A percentile compares a stretch with the other conserved stretches of the same genome.
phyloP scores from a whole-genome alignment of 2,797 vertebrate species.

The Xenops minutus region DNA sequence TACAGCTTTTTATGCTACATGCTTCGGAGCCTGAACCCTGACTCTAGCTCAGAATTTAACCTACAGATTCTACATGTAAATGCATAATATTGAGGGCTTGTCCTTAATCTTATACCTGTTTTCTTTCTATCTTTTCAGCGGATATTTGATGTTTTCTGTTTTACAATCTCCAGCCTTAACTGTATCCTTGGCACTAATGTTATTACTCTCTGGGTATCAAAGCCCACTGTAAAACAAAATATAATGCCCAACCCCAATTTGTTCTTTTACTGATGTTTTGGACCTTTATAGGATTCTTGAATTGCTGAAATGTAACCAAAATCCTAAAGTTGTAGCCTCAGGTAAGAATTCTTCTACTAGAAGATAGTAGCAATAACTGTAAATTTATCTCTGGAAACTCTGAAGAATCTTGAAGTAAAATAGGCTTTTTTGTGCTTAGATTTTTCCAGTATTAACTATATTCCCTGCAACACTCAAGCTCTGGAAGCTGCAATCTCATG shows the following conservation, averaged over 20 bases:
- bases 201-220: background rate
- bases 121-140: background rate
- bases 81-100: background rate
- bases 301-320: background rate
- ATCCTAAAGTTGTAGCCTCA: background rate
- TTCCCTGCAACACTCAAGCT: background rate
- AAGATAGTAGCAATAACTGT: background rate
- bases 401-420: background rate
- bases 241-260: background rate
- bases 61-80: background rate
- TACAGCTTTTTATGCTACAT: background rate
- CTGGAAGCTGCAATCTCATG: too few relatives aligned
- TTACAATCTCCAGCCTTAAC: background rate
- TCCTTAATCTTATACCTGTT: background rate
- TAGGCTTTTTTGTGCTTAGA: background rate
- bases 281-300: background rate
- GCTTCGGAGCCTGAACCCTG: background rate
- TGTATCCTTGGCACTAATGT: background rate
- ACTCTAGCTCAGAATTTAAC: background rate
- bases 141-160: background rate
- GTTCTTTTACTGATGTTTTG: background rate
- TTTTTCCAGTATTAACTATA: background rate
- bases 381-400: background rate
- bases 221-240: background rate
- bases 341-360: background rate